Evolutionary conservation across 2,888 invertebrate species (phyloP).

Genomic region (Heliconius sara): DNA sequence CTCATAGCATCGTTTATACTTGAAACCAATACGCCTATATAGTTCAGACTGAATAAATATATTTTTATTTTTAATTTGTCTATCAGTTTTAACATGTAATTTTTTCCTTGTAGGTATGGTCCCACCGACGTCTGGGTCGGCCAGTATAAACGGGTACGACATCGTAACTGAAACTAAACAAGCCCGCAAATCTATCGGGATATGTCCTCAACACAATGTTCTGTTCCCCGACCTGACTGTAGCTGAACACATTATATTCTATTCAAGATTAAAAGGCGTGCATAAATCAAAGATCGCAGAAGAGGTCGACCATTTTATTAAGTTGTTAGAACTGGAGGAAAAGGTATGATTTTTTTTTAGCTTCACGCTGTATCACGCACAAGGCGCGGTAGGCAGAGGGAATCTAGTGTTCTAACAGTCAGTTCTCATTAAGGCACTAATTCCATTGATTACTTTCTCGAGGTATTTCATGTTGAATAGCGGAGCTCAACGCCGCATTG

Average conservation of each 20-base stretch:
- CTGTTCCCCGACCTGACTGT: conserved; percentile 93
- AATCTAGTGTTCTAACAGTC: not conserved
- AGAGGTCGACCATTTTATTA: conserved; percentile 88
- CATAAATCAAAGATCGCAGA: conserved; percentile 74
- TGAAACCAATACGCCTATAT: too few species aligned
- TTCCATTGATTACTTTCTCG: not conserved
- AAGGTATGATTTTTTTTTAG: conserved; percentile 78
- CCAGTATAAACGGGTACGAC: conserved; percentile 88
- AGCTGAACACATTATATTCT: conserved; percentile 92
- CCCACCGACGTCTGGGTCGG: conserved; percentile 88
- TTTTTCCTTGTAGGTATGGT: conserved; percentile 80
- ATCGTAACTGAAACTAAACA: conserved; percentile 87
- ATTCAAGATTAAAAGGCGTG: conserved; percentile 89
- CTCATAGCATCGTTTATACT: too few species aligned
- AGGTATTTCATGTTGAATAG: not conserved
- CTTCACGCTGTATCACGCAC: not conserved
- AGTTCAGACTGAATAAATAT: not conserved
- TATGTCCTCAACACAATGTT: conserved; percentile 94
- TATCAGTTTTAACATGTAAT: not conserved
- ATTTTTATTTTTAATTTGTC: not conserved
- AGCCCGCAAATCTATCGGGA: conserved; percentile 89
- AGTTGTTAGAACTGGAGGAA: conserved; percentile 86
- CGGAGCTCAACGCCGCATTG: too few species aligned
- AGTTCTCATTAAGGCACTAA: not conserved
- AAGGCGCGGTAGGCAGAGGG: not conserved